Evolutionary conservation across 2,113 vertebrate genomes (phyloP), one percentile per base, ranked within the genome.

Genomic region (Tachysurus vachellii): DNA sequence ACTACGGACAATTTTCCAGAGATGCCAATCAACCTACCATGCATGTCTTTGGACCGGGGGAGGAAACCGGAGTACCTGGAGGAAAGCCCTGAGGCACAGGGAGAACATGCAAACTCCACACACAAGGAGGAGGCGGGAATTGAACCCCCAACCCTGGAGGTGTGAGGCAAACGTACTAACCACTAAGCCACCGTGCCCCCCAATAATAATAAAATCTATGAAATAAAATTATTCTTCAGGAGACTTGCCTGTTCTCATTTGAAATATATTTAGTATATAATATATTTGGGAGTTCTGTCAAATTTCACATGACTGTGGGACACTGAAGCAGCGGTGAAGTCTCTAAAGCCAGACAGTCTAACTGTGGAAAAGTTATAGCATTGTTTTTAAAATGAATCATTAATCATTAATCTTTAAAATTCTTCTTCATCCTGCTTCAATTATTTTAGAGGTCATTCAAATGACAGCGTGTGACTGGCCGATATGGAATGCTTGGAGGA

Each of bases 321-420:
- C 54, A 31, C 13, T 56, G 44, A 44, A 61, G 21, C 11, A 7
- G 36, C 19, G 36, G n/a, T 56, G 9, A 81, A 80, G 17, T 59
- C 31, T 80, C 5, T 59, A 42, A 59, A 81, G 1, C 10, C 54
- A 21, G 28, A 3, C 54, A 21, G 31, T 50, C 28, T 61, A 44
- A 61, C 23, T 26, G 28, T 8, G 53, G 3, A 61, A 44, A 61
- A 61, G 5, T 23, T 79, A 6, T 2, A 47, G 14, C 4, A 26
- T 50, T 73, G 68, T 57, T 57, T 36, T 80, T 53, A 57, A 31
- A 80, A 80, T 4, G 19, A 80, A 23, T 42, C 36, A 61, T 81
- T 61, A 81, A 44, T 81, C 57, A 44, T 44, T 81, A 81, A 44
- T 81, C 57, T 26, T 44, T 81, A 28, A 26, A 81, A 54, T 26